Conservation (phyloP, 2,113 vertebrate species). For the Chitala chitala region DNA sequence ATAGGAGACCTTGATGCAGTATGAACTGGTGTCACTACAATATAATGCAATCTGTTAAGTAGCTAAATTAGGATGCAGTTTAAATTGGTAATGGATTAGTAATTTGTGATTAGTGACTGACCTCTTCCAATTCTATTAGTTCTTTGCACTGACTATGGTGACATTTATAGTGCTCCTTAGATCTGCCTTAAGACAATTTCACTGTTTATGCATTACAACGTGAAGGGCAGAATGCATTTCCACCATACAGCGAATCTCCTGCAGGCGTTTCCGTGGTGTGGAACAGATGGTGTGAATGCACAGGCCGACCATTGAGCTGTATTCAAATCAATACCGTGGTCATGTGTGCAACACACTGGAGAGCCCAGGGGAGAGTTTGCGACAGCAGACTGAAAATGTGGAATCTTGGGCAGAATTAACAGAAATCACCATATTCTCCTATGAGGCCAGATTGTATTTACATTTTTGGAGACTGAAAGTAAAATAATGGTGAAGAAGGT, state of each 20-base stretch:
- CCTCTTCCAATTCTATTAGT: background rate
- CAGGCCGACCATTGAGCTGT: constrained; percentile 68
- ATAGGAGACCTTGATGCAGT: too few species aligned
- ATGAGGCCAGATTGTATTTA: too few species aligned
- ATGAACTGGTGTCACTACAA: too few species aligned
- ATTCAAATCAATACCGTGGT: constrained; percentile 73
- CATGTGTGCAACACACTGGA: constrained; percentile 74
- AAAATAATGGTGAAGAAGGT: too few species aligned
- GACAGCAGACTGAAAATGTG: constrained; percentile 71
- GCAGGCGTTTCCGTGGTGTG: constrained; percentile 55
- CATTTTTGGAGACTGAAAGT: background rate
- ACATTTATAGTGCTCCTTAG: background rate
- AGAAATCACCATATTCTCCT: constrained; percentile 53
- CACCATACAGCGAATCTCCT: constrained; percentile 47
- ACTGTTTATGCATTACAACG: background rate
- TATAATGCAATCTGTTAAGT: background rate
- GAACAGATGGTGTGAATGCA: constrained; percentile 79
- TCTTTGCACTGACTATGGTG: background rate
- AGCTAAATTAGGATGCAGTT: background rate
- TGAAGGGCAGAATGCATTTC: background rate
- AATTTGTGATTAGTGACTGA: background rate
- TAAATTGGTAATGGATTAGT: constrained; percentile 4
- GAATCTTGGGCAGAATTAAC: constrained; percentile 64
- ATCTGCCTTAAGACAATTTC: background rate
- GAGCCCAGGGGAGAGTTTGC: constrained; percentile 71